Conservation (phyloP, 2,113 vertebrate genomes). For the Aepyceros melampus region DNA sequence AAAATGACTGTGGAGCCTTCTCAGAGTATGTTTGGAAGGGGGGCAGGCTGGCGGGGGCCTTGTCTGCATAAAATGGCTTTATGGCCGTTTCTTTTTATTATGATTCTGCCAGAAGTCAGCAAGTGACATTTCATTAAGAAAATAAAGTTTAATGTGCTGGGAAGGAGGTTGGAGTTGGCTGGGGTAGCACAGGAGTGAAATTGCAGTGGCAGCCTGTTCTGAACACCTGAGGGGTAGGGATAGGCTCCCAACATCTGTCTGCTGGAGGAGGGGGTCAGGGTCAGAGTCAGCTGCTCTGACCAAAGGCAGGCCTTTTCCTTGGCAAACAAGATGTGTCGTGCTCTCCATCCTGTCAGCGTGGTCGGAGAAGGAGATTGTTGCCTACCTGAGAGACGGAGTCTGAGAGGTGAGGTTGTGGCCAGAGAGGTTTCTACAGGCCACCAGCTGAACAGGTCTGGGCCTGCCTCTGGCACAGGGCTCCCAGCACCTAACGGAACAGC, state of each 20-base stretch:
- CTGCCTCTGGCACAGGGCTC: not conserved
- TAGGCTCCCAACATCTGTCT: slow-evolving; percentile 26
- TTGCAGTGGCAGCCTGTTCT: slow-evolving; percentile 7
- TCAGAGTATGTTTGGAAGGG: slow-evolving; percentile 43
- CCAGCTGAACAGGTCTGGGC: not conserved
- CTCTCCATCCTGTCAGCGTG: not conserved
- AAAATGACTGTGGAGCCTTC: slow-evolving; percentile 69
- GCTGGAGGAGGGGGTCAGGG: not conserved
- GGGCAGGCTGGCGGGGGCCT: slow-evolving; percentile 52
- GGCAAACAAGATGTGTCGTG: not conserved
- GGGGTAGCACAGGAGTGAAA: slow-evolving; percentile 64
- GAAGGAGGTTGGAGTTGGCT: slow-evolving; percentile 71
- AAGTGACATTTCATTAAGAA: slow-evolving; percentile 83
- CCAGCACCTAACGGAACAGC: not conserved
- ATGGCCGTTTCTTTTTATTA: slow-evolving; percentile 78
- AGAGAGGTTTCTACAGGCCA: not conserved
- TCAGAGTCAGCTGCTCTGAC: not conserved
- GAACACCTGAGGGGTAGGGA: slow-evolving; percentile 53
- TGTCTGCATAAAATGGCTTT: slow-evolving; percentile 80
- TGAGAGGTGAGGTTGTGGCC: not conserved
- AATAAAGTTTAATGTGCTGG: slow-evolving; percentile 80
- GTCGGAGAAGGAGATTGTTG: not conserved
- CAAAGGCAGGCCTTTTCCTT: slow-evolving; percentile 11
- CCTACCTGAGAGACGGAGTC: not conserved
- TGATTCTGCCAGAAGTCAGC: slow-evolving; percentile 80